Evolutionary conservation across 2,888 invertebrate genomes (phyloP), one percentile per base, ranked within the genome.

Genomic region (Chaetogeoica ovagalla): DNA sequence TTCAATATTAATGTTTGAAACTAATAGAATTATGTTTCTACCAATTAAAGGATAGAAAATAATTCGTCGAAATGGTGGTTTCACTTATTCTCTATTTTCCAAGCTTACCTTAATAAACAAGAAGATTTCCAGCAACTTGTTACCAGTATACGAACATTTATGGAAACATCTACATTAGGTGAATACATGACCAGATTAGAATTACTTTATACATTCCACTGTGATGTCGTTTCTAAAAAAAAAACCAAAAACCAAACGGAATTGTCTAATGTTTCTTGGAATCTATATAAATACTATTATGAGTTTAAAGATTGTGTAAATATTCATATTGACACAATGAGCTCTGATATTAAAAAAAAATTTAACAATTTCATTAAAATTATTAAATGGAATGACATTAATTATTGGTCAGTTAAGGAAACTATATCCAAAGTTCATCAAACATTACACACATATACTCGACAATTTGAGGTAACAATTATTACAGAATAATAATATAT

Each of bases 351-450:
- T 82, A 97, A 97, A 85, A 96, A 95, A 87, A 94, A 96, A 86
- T 86, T 99, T 17, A 92, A 93, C 83, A 97, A 97, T 84, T 96
- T 95, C 85, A 94, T 98, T 0, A 97, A 97, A 87, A 97, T 99
- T 77, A 94, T 94, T 73, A 90, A 95, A 60, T 99, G 98, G 94
- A 92, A 95, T 84, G 98, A 99, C 85, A 90, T 95, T 19, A 98
- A 94, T 85, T 96, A 97, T 86, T 97, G 95, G 91, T 92, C 96
- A 55, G 92, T 98, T 77, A 95, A 94, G 84, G 93, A 94, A 83
- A 93, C 95, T 0, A 92, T 96, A 0, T 92, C 93, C 62, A 95
- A 94, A 85, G 93, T 95, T 0, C 97, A 97, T 85, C 91, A 93
- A 83, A 93, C 92, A 30, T 87, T 98, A 15, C 93, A 94, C 85